Percentiles rank a stretch among this genome's conserved stretches.
Conservation (phyloP, 2,797 vertebrate genomes). For the Eidolon dupreanum region DNA sequence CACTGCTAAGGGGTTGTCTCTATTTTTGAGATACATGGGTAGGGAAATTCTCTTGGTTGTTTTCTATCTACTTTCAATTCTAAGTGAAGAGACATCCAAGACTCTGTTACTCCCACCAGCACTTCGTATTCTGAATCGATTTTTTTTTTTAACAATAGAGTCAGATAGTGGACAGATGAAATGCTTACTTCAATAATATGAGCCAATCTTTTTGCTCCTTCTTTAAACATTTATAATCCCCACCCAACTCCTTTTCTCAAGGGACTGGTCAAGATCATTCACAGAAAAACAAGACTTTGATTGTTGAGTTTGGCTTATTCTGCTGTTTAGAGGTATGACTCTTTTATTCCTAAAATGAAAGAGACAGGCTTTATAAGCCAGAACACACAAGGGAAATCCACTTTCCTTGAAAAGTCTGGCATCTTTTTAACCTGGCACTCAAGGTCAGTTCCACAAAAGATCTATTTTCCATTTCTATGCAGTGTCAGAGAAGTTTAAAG, state of each 20-base stretch:
- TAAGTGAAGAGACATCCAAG: background rate
- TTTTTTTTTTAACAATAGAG: background rate
- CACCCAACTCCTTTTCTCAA: slow-evolving; percentile 53
- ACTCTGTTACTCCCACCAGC: background rate
- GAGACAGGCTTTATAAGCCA: slow-evolving; percentile 80
- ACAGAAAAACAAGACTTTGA: slow-evolving; percentile 75
- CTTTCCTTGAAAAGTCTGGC: slow-evolving; percentile 86
- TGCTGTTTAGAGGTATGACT: slow-evolving; percentile 81
- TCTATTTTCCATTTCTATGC: slow-evolving; percentile 80
- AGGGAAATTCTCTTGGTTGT: background rate
- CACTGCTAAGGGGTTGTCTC: background rate
- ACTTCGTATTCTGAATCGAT: background rate
- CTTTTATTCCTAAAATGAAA: slow-evolving; percentile 85
- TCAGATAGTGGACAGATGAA: slow-evolving; percentile 46
- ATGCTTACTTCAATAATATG: slow-evolving; percentile 35
- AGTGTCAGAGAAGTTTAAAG: slow-evolving; percentile 66
- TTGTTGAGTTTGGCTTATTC: slow-evolving; percentile 80
- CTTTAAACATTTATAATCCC: slow-evolving; percentile 37
- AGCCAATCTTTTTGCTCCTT: slow-evolving; percentile 57
- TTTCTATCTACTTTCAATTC: slow-evolving; percentile 35
- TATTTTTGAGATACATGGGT: background rate
- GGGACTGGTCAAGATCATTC: slow-evolving; percentile 62
- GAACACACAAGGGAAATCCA: slow-evolving; percentile 85
- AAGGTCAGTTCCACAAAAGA: slow-evolving; percentile 79
- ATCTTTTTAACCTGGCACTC: slow-evolving; percentile 73